Conservation (phyloP, 2,113 vertebrate genomes). For the Carettochelys insculpta region DNA sequence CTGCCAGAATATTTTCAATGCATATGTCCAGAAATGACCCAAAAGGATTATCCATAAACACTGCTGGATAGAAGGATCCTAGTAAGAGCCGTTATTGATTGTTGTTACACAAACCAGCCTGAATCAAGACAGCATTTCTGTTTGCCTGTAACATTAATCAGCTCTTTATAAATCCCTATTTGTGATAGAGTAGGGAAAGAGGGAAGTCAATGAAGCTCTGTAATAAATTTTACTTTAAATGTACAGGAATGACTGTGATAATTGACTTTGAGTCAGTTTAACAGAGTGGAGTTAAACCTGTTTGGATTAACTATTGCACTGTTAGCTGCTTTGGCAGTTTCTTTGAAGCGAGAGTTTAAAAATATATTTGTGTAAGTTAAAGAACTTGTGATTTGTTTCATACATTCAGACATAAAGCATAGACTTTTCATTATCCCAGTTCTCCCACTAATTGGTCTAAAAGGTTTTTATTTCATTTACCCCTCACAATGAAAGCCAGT, state of each 20-base stretch:
- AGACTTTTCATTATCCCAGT: neutral
- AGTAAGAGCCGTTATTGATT: neutral
- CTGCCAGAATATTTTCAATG: constrained; percentile 20
- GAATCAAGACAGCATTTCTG: neutral
- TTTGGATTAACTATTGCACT: neutral
- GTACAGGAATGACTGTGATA: neutral
- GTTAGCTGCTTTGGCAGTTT: neutral
- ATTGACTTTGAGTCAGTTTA: neutral
- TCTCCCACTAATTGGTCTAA: neutral
- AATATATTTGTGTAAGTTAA: neutral
- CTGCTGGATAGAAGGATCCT: neutral
- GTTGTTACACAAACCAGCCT: constrained; percentile 1
- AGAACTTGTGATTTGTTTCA: neutral
- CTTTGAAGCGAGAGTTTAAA: neutral
- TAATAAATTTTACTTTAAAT: constrained; percentile 17
- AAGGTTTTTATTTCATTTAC: neutral
- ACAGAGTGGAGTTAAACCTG: neutral
- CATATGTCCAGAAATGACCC: neutral
- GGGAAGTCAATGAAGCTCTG: neutral
- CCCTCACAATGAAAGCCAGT: neutral
- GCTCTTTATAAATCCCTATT: neutral
- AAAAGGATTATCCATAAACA: neutral
- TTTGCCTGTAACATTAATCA: neutral
- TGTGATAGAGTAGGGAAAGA: neutral
- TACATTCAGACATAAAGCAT: neutral